Evolutionary conservation across 2,888 invertebrate genomes (phyloP), one percentile per base, ranked within the genome.

Genomic region (Drosophila subsilvestris): DNA sequence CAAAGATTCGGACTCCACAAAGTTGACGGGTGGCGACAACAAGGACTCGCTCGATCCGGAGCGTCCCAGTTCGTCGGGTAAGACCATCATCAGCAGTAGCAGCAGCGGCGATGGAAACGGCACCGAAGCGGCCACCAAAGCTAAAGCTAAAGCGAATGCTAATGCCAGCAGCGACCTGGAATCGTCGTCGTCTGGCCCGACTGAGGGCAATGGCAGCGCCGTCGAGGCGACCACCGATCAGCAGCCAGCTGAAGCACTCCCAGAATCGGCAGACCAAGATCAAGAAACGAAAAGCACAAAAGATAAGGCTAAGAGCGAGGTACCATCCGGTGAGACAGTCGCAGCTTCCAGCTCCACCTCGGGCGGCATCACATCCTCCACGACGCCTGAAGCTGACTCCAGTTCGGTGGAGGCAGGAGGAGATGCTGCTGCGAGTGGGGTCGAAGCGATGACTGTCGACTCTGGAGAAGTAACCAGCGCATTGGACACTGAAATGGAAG

Each of bases 41-140:
- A 91, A 91, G 83, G 91, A 92, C 70, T 91, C 91, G 70, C 86
- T 90, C 68, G 92, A 92, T 87, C 88, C 91, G 69, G 92, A 92
- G 85, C 91, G 92, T 70, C 92, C 92, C 68, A 92, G 92, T 85
- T 92, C 92, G 86, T 92, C 92, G 86, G 92, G 92, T 92, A 91
- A 90, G 89, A 90, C 80, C 79, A 60, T 47, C 58, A 62, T 50
- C 59, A 56, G 43, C 32, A 60, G 55, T 29, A 65, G 67, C 78
- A 74, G 54, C 75, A 44, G 53, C 58, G 73, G 67, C 53, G 37
- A 37, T 49, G 56, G 65, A 49, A 25, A 14, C 65, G 29, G 63
- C 48, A 29, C 54, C 54, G 65, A 63, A 66, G 65, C 65, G 56
- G 43, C 56, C 65, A 66, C 56, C 66, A 65, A 69, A 54, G 49